A percentile compares a stretch with the other conserved stretches of the same genome.
phyloP scores from a whole-genome alignment of 2,888 invertebrate genomes.

The Urechis unicinctus region DNA sequence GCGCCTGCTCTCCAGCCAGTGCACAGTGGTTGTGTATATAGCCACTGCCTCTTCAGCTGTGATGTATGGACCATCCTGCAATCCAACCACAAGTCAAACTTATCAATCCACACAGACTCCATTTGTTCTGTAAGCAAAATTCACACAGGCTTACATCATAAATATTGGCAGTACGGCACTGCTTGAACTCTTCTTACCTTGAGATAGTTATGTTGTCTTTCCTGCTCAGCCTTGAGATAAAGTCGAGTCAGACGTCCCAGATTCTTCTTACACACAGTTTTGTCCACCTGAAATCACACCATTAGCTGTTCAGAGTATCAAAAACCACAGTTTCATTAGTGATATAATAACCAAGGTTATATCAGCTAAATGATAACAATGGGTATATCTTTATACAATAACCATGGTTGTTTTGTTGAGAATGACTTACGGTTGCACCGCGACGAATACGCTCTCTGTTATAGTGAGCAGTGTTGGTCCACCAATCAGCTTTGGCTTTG shows the following conservation, averaged over 20 bases:
- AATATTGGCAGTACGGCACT: no score
- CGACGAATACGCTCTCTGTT: slow-evolving; percentile 96
- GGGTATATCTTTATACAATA: not conserved
- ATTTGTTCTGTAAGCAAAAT: not conserved
- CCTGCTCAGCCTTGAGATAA: slow-evolving; percentile 95
- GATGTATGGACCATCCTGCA: slow-evolving; percentile 92
- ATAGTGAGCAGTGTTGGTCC: slow-evolving; percentile 99
- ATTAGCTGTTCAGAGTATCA: no score
- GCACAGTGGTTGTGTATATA: slow-evolving; percentile 98
- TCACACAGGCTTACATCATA: no score
- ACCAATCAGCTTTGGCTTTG: slow-evolving; percentile 99
- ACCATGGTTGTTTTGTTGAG: not conserved
- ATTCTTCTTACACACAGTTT: slow-evolving; percentile 99
- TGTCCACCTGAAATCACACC: slow-evolving; percentile 70
- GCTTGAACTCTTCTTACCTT: no score
- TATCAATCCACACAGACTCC: not conserved
- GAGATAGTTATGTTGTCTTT: slow-evolving; percentile 96
- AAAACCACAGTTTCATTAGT: not conserved
- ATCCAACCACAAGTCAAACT: slow-evolving; percentile 52
- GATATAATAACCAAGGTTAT: not conserved
- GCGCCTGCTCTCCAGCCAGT: slow-evolving; percentile 96
- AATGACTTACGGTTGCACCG: slow-evolving; percentile 78
- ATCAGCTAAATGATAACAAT: not conserved
- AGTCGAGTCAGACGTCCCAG: slow-evolving; percentile 92
- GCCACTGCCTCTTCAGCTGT: slow-evolving; percentile 99